These are phyloP conservation scores for Lutjanus campechanus DNA, from an alignment of 2,797 vertebrate genomes.

Conservation along the genomic window DNA sequence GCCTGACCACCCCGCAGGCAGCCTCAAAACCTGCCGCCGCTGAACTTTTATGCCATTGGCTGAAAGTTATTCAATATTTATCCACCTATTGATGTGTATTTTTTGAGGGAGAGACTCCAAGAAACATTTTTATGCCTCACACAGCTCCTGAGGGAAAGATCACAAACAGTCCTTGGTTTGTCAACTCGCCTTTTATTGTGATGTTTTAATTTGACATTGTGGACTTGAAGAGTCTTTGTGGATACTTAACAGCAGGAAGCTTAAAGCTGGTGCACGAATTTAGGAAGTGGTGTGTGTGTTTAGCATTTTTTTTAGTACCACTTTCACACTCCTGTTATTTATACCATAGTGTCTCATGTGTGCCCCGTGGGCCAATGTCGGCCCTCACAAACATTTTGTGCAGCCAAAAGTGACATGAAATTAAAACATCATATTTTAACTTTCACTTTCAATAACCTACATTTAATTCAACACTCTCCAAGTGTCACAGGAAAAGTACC, in stretches of 20 bases:
- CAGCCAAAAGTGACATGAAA: too few relatives aligned
- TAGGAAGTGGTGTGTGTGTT: constrained; percentile 30
- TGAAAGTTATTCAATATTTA: constrained; percentile 84
- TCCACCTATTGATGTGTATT: constrained; percentile 79
- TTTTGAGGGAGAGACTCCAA: constrained; percentile 70
- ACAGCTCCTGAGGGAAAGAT: constrained; percentile 60
- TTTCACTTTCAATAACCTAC: too few relatives aligned
- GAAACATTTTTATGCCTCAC: constrained; percentile 62
- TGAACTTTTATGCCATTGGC: constrained; percentile 84
- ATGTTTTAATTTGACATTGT: constrained; percentile 56
- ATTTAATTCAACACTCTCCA: too few relatives aligned
- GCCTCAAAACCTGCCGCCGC: constrained; percentile 77
- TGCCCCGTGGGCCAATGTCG: too few relatives aligned
- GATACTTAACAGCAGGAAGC: constrained; percentile 17
- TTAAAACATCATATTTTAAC: too few relatives aligned
- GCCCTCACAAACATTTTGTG: too few relatives aligned
- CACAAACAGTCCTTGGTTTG: constrained; percentile 56
- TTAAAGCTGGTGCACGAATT: constrained; percentile 42
- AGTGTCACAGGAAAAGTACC: too few relatives aligned
- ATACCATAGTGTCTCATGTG: too few relatives aligned
- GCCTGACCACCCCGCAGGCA: constrained; percentile 78
- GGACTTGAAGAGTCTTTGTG: constrained; percentile 21
- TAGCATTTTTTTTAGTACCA: neutral
- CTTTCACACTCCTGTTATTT: constrained; percentile 28
- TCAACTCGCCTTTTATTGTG: constrained; percentile 55